phyloP scores from a whole-genome alignment of 2,113 vertebrate genomes.

The Tenrec ecaudatus region DNA sequence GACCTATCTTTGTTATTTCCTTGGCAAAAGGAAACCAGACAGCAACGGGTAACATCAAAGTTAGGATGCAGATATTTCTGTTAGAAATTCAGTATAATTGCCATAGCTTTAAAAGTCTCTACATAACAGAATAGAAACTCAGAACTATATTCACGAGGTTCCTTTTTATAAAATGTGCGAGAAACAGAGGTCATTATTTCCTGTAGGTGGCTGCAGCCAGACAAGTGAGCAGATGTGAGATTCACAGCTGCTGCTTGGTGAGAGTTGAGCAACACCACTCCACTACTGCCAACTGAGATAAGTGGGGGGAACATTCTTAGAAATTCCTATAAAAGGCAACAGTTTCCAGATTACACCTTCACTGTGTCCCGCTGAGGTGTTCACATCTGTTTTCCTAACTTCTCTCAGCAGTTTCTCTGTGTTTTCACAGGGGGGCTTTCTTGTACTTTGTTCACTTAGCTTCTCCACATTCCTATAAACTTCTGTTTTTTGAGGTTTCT shows the following conservation, averaged over 20 bases:
- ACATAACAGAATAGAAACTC: not conserved
- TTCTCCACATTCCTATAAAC: not conserved
- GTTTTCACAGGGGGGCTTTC: not conserved
- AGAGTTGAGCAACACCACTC: constrained; percentile 13
- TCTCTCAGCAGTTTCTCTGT: not conserved
- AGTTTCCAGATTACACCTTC: not conserved
- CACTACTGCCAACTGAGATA: constrained; percentile 15
- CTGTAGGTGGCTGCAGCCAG: constrained; percentile 10
- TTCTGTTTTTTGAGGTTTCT: not conserved
- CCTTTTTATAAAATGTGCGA: not conserved
- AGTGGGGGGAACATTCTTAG: constrained; percentile 9
- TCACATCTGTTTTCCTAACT: constrained; percentile 18
- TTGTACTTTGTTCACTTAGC: not conserved
- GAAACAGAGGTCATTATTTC: constrained; percentile 5
- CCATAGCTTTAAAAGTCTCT: not conserved
- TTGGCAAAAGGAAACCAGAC: not conserved
- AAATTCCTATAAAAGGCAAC: constrained; percentile 41
- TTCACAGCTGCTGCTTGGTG: not conserved
- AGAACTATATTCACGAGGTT: not conserved
- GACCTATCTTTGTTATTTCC: not conserved
- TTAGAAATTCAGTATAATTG: not conserved
- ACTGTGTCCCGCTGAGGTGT: not conserved
- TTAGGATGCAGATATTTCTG: not conserved
- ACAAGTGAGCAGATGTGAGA: constrained; percentile 37
- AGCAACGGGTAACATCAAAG: not conserved